Evolutionary conservation across 1,140 invertebrate genomes (phyloP), one percentile per base, ranked within the genome.

Genomic region (Drosophila teissieri): DNA sequence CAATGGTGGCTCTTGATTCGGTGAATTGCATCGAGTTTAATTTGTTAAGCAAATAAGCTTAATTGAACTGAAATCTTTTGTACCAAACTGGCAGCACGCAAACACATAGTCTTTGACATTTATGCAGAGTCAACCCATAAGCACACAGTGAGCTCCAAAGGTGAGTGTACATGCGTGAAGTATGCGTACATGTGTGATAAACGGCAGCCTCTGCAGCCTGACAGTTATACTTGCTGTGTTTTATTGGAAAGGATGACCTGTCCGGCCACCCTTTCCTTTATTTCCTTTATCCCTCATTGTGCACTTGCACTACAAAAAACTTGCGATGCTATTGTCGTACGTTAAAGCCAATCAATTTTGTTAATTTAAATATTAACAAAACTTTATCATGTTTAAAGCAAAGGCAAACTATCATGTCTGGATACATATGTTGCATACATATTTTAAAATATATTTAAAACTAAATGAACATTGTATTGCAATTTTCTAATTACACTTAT

Each of bases 141-240:
- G 45, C 22, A 57, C n/a, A 58, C 65, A 76, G 42, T 76, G 39
- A 52, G 54, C 37, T 7, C 22, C 8, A 54, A 58, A 75, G 62
- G 72, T 65, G 52, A 19, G 14, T 39, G n/a, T 40, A 52, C 51
- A 36, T 51, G 36, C 22, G 24, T 31, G 40, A 52, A 68, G 45
- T 46, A 37, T 53, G 49, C 24, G 15, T 54, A 57, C 39, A 19
- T 74, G 70, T 74, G 64, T 78, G 75, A 78, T 78, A 78, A 78
- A 77, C 75, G 75, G 63, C 73, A 63, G 52, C 46, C 63, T 60
- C 64, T 52, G 63, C 67, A 57, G 62, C 60, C 45, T 58, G 75
- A 78, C 73, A 78, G 73, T 77, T 57, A 77, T 78, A 77, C 75
- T 78, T 70, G 73, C 52, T 63, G 73, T 76, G 73, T 70, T 76